Base-by-base conservation (phyloP, 2,888 invertebrate genomes). In the Watsonalla cultraria region DNA sequence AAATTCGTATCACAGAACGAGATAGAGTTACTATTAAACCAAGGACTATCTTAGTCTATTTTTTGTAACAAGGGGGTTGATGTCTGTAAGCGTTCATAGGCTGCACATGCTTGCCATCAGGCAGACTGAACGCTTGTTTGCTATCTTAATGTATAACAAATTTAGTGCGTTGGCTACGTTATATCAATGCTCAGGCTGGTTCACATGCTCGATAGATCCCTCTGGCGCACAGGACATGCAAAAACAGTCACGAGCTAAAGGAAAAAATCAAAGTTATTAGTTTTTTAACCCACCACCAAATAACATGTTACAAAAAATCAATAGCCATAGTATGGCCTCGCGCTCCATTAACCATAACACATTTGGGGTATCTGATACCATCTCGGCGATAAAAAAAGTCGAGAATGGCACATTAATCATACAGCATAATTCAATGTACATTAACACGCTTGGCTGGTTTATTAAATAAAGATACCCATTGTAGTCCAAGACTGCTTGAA, bases 321-420 rank as follows among this genome's bases (percentile, higher is more conserved):
- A 74, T 70, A 66, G 65, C 57, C 61, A 72, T 70, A 74, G 70
- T 68, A 68, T 69, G 66, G 67, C 66, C 68, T 72, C 66, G 65
- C 67, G 65, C 68, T 69, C 72, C 73, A 80, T 79, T 79, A 75
- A 66, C 59, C 57, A 60, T 58, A 62, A 56, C 57, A 60, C 59
- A 64, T 64, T 66, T 59, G 57, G 51, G 50, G 62, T 66, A 65
- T 66, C 66, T 68, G 76, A 79, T 80, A 80, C 74, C 74, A 75
- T 75, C 70, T 49, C 49, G 15, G 14, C 59, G 60, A 62, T 69
- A 66, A 75, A 74, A n/a, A 78, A 75, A 70, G 55, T 54, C 56
- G 59, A 68, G 63, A 71, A 69, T 66, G 58, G 59, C 56, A 64
- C 72, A 78, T 78, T 76, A 69, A 80, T 76, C 73, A 75, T 65